Evolutionary conservation across 2,888 invertebrate genomes (phyloP).

Genomic region (Nezara viridula): DNA sequence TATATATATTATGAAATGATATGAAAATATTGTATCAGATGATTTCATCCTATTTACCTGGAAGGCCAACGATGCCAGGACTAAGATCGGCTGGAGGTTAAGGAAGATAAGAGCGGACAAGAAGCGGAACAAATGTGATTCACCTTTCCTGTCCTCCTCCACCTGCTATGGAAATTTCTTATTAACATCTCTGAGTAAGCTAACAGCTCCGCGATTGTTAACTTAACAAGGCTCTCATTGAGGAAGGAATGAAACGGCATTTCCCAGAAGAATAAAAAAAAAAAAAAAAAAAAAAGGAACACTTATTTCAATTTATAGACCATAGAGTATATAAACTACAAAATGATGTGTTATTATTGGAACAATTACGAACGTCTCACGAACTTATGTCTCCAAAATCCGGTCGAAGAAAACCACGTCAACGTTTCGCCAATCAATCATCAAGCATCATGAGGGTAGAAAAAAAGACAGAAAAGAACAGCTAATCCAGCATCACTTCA

Average conservation of each 20-base stretch:
- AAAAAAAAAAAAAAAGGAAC: neutral
- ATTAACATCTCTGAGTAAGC: slow-evolving; percentile 23
- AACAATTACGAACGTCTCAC: too few species aligned
- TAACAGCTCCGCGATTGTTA: neutral
- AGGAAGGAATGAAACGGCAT: neutral
- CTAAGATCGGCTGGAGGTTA: neutral
- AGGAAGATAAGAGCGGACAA: neutral
- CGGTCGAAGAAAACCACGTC: too few species aligned
- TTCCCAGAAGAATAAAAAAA: neutral
- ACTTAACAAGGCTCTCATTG: neutral
- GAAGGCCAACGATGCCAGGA: neutral
- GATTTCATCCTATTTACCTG: neutral
- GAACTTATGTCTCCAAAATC: too few species aligned
- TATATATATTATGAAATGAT: neutral
- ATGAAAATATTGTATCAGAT: neutral
- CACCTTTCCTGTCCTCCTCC: slow-evolving; percentile 38
- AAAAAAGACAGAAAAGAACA: too few species aligned
- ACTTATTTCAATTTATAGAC: neutral
- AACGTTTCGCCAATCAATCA: too few species aligned
- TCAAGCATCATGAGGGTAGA: too few species aligned
- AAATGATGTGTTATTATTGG: too few species aligned
- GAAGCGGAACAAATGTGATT: slow-evolving; percentile 22
- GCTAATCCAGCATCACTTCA: too few species aligned
- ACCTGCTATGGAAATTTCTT: slow-evolving; percentile 36
- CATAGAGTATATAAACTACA: too few species aligned